phyloP scores from a whole-genome alignment of 2,797 vertebrate genomes.

The Poeciliopsis infans region DNA sequence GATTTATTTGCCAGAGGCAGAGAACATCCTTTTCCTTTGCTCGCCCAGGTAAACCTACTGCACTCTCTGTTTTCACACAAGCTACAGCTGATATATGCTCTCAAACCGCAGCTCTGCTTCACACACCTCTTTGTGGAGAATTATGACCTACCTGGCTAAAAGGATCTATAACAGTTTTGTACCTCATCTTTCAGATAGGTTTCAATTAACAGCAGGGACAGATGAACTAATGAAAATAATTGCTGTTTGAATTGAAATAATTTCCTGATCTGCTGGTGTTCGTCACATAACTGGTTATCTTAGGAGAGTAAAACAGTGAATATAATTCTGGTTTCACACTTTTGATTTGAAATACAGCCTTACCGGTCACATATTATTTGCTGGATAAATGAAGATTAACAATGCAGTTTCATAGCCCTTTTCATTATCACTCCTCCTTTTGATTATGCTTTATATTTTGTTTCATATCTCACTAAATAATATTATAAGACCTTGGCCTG shows the following conservation, averaged over 20 bases:
- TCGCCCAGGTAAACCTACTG: slow-evolving; percentile 90
- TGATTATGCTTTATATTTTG: background rate
- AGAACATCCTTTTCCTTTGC: slow-evolving; percentile 98
- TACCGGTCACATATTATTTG: background rate
- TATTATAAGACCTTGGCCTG: background rate
- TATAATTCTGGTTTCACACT: background rate
- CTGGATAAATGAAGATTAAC: background rate
- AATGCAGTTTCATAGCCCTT: background rate
- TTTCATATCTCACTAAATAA: too few relatives aligned
- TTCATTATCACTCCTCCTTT: too few relatives aligned
- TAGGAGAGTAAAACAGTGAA: background rate
- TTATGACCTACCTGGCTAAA: background rate
- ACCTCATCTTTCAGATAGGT: background rate
- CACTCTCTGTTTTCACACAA: slow-evolving; percentile 22
- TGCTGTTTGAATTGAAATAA: background rate
- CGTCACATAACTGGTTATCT: background rate
- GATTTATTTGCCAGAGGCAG: slow-evolving; percentile 98
- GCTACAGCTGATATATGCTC: slow-evolving; percentile 9
- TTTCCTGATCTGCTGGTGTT: background rate
- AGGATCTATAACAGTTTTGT: background rate
- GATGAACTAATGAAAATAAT: background rate
- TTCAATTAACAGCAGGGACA: background rate
- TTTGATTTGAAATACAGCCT: background rate
- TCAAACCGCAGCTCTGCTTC: background rate
- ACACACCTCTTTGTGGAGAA: background rate